A percentile compares a stretch with the other conserved stretches of the same genome.
These are phyloP conservation scores for Pachypeltis micranthus DNA, from an alignment of 1,140 invertebrate species.

Conservation along the genomic window DNA sequence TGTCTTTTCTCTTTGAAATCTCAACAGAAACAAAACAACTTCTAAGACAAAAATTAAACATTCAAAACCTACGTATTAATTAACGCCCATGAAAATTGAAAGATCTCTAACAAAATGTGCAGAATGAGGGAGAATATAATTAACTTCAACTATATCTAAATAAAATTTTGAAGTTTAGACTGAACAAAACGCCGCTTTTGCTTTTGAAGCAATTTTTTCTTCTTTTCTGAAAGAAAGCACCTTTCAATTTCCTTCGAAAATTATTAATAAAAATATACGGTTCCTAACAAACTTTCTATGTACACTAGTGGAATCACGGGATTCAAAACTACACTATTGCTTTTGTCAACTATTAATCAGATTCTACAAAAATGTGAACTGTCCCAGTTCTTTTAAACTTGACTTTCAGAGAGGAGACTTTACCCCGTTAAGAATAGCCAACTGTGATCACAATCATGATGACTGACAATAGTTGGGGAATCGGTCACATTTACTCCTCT, in stretches of 20 bases:
- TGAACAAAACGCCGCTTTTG: too few relatives aligned
- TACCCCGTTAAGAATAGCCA: too few relatives aligned
- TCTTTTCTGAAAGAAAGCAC: background rate
- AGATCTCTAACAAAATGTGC: too few relatives aligned
- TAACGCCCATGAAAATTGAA: constrained; percentile 7
- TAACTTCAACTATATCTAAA: background rate
- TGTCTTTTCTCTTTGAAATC: too few relatives aligned
- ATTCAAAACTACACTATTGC: background rate
- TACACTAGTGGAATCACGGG: constrained; percentile 7
- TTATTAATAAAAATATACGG: constrained; percentile 10
- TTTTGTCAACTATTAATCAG: constrained; percentile 15
- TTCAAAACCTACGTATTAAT: background rate
- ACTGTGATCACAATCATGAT: too few relatives aligned
- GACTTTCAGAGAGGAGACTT: too few relatives aligned
- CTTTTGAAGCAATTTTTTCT: background rate
- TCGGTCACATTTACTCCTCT: too few relatives aligned
- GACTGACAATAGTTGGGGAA: too few relatives aligned
- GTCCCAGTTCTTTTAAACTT: too few relatives aligned
- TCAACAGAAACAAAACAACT: background rate
- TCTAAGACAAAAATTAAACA: background rate
- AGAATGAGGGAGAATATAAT: too few relatives aligned
- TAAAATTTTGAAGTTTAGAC: background rate
- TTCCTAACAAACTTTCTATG: background rate
- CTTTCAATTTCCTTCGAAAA: background rate
- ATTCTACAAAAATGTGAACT: constrained; percentile 10